phyloP scores from a whole-genome alignment of 2,113 vertebrate genomes.

The Ellobius talpinus region DNA sequence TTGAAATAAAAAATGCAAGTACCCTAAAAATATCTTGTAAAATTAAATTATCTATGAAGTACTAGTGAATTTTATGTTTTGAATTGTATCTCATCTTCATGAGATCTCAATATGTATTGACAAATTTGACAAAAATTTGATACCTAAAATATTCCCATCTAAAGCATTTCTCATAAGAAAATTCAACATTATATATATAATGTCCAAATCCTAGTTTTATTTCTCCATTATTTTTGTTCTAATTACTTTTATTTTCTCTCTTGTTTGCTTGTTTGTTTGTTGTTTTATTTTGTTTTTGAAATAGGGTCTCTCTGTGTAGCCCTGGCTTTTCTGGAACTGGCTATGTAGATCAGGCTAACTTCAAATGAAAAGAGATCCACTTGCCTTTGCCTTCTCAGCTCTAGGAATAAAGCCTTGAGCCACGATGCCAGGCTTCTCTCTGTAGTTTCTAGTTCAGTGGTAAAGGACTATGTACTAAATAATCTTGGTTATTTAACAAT shows the following conservation, averaged over 20 bases:
- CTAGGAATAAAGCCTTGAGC: not conserved
- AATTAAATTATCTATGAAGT: not conserved
- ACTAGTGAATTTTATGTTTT: not conserved
- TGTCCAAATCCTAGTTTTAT: not conserved
- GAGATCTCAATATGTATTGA: not conserved
- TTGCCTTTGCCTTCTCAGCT: not conserved
- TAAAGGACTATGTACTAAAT: not conserved
- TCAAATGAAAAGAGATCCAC: not conserved
- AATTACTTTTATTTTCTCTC: not conserved
- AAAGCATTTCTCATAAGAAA: not conserved
- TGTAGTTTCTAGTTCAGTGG: not conserved
- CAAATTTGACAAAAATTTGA: not conserved
- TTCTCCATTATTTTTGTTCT: not conserved
- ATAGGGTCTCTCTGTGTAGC: not conserved
- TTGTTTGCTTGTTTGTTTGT: not conserved
- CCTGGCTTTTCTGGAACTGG: not conserved
- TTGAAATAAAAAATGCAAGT: not conserved
- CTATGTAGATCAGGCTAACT: not conserved
- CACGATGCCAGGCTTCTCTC: not conserved
- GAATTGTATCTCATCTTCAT: not conserved
- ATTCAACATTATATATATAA: not conserved
- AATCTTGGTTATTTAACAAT: no score
- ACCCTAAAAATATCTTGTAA: not conserved
- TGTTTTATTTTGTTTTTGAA: not conserved
- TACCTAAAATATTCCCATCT: not conserved